phyloP scores from a whole-genome alignment of 53 echinoderm and acorn worm species.

The Mesocentrotus franciscanus region DNA sequence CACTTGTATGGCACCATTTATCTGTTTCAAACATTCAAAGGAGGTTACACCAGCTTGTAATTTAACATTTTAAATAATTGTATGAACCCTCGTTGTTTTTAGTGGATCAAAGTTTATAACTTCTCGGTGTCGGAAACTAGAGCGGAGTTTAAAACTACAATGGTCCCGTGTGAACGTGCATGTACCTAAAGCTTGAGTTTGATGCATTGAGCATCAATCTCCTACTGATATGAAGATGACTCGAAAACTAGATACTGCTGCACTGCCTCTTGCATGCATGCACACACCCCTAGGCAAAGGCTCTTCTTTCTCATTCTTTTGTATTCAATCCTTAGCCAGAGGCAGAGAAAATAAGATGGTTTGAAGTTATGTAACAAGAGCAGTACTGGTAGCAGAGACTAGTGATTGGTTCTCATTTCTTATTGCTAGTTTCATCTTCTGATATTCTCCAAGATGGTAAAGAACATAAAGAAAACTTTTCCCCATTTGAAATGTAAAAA shows the following conservation, averaged over 20 bases:
- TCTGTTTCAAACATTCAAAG: no score
- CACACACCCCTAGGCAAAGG: not conserved
- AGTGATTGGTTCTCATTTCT: not conserved
- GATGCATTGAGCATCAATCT: not conserved
- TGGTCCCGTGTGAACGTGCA: no score
- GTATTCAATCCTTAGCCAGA: not conserved
- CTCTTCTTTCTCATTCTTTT: not conserved
- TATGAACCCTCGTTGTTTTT: no score
- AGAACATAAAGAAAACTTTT: no score
- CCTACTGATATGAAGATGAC: not conserved
- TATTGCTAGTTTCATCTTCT: not conserved
- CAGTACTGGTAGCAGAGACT: not conserved
- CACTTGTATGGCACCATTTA: no score
- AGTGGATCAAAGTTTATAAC: no score
- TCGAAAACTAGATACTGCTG: not conserved
- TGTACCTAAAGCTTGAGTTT: not conserved
- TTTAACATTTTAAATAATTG: no score
- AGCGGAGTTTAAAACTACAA: no score
- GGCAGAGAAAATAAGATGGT: not conserved
- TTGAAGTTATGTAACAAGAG: constrained; percentile 16
- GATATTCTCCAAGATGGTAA: no score
- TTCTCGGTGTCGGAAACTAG: no score
- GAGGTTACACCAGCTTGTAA: no score
- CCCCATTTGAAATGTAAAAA: no score
- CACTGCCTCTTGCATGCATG: not conserved